Percentiles rank a stretch among this genome's conserved stretches.
Evolutionary conservation across 2,113 vertebrate genomes (phyloP).

Genomic region (Rhabdornis inornatus): DNA sequence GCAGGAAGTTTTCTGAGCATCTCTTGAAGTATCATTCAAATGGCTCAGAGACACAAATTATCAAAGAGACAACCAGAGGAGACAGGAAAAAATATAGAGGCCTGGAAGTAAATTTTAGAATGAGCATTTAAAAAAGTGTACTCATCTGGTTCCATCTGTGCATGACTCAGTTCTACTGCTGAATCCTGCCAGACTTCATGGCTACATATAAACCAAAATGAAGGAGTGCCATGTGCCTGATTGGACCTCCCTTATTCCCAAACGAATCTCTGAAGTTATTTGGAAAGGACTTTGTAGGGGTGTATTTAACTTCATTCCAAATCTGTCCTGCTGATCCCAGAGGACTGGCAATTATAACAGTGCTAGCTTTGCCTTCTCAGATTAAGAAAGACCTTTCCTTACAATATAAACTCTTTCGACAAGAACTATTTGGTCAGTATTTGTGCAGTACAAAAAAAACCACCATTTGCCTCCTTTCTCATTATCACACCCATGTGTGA

Average conservation of each 20-base stretch:
- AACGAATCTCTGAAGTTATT: neutral
- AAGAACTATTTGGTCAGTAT: neutral
- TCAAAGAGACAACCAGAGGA: neutral
- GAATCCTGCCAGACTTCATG: neutral
- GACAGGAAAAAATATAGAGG: neutral
- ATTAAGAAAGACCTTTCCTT: neutral
- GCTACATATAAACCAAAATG: neutral
- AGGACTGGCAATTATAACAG: neutral
- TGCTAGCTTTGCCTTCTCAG: neutral
- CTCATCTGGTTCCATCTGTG: neutral
- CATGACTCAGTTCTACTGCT: neutral
- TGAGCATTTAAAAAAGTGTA: neutral
- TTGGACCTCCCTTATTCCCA: neutral
- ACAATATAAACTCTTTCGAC: neutral
- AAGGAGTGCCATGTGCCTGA: rapidly evolving
- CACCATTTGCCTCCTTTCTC: neutral
- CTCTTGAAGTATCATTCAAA: neutral
- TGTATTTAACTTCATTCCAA: neutral
- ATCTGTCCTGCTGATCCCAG: neutral
- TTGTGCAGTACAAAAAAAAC: neutral
- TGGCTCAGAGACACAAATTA: neutral
- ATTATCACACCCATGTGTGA: neutral
- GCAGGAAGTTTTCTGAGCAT: neutral
- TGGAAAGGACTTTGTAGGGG: neutral
- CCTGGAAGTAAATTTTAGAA: neutral